Base-by-base conservation (phyloP, 2,888 invertebrate genomes). In the Drosophila cracens region DNA sequence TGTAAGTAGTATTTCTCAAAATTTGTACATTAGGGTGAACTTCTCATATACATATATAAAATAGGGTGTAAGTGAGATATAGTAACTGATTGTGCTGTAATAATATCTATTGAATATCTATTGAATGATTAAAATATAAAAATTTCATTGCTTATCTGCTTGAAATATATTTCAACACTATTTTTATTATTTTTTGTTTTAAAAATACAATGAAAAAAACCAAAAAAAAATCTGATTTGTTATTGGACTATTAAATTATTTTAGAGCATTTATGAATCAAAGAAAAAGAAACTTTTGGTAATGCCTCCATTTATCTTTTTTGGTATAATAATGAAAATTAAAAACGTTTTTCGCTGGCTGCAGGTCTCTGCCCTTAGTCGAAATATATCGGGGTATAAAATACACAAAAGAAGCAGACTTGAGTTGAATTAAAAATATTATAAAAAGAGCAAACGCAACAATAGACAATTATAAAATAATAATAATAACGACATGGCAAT, bases 111-210 rank as follows among this genome's bases (percentile, higher is more conserved):
- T 40, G 1, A 2, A 4, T 40, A n/a, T n/a, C n/a, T 10, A 40
- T n/a, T n/a, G 1, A 40, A n/a, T n/a, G n/a, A 40, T 1, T 40
- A 10, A n/a, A 1, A 4, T n/a, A n/a, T 40, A 10, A 10, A 40
- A 40, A n/a, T n/a, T n/a, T 2, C 4, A 38, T n/a, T n/a, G 8
- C 38, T 8, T 8, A 38, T 8, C 8, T 1, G 8, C 38, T 8
- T 18, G 4, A 4, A 40, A 40, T 10, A 40, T 2, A n/a, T 40
- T 40, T n/a, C n/a, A 40, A 0, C 10, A n/a, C 0, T 0, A n/a
- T 40, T 4, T n/a, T n/a, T 10, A 40, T 0, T 40, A 40, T n/a
- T 4, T n/a, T 10, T 2, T 10, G 0, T 0, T 10, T n/a, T 10
- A 10, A 10, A 10, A 40, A n/a, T 40, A 4, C n/a, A 0, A n/a